Evolutionary conservation across 2,797 vertebrate genomes (phyloP), one percentile per base, ranked within the genome.

Genomic region (Bovichtus diacanthus): DNA sequence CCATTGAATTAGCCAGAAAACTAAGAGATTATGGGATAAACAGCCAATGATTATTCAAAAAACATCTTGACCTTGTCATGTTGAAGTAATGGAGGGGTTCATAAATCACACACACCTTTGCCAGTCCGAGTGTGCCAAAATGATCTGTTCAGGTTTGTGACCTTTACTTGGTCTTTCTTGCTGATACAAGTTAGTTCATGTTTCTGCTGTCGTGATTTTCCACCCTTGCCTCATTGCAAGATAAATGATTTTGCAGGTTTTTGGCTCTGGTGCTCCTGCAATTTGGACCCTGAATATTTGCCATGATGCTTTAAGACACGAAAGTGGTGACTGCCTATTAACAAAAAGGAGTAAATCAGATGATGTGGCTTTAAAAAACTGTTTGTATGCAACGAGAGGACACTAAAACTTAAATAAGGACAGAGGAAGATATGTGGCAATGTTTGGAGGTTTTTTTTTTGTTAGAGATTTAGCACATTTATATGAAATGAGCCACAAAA

Each of bases 181-280:
- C 56, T 63, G 49, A 58, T 65, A 11, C 16, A 15, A 10, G 23
- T 53, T 74, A n/a, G 36, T 16, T 54, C 38, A 5, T 62, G 39
- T 64, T 63, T 31, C 34, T 64, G 50, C 29, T 50, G 43, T 65
- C 49, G 23, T 43, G 43, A 70, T 56, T 58, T 87, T 58, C 76
- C 73, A 68, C 7, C 11, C 23, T 44, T 2, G 4, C 8, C 16
- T 58, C 50, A 3, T 25, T 1, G 6, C 11, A 19, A 53, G 25
- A 65, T 46, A 47, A 85, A 59, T 46, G 60, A 70, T 63, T 74
- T 47, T 51, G 38, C 78, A 74, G 80, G 36, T 70, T 80, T 69
- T 70, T 70, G 55, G 58, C 62, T 44, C 25, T 3, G 23, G 2
- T 6, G 23, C 43, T 59, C n/a, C 60, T 3, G 34, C 36, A 69